Evolutionary conservation across 2,888 invertebrate species (phyloP).

Genomic region (Eustalomyia histrio): DNA sequence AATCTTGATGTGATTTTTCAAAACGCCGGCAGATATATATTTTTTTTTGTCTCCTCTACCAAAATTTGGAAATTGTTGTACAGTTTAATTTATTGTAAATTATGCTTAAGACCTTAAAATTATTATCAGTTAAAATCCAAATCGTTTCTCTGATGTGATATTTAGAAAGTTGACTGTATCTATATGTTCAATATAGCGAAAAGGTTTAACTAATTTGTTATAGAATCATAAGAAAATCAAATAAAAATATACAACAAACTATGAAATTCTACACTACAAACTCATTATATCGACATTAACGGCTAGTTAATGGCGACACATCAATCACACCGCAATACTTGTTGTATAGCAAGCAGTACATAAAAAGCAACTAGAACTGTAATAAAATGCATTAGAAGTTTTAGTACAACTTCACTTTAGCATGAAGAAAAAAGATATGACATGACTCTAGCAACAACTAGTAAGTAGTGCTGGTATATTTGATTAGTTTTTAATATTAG

Average conservation of each 20-base stretch:
- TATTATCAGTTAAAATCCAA: too few relatives aligned
- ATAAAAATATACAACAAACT: conserved; percentile 31
- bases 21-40: too few relatives aligned
- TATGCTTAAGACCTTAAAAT: too few relatives aligned
- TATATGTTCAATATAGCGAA: too few relatives aligned
- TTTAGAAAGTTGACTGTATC: too few relatives aligned
- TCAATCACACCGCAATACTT: conserved; percentile 63
- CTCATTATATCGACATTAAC: conserved; percentile 63
- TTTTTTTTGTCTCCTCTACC: too few relatives aligned
- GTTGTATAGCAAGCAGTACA: conserved; percentile 44
- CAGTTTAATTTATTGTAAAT: too few relatives aligned
- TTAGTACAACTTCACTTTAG: background rate
- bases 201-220: background rate
- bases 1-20: too few relatives aligned
- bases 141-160: too few relatives aligned
- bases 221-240: background rate
- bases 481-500: too few relatives aligned
- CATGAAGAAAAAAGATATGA: background rate
- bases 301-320: conserved; percentile 66
- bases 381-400: conserved; percentile 1
- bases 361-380: conserved; percentile 2
- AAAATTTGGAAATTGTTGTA: too few relatives aligned
- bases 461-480: too few relatives aligned
- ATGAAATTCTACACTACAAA: conserved; percentile 50
- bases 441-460: background rate